phyloP scores from a whole-genome alignment of 2,113 vertebrate genomes.

The Ctenodactylus gundi region DNA sequence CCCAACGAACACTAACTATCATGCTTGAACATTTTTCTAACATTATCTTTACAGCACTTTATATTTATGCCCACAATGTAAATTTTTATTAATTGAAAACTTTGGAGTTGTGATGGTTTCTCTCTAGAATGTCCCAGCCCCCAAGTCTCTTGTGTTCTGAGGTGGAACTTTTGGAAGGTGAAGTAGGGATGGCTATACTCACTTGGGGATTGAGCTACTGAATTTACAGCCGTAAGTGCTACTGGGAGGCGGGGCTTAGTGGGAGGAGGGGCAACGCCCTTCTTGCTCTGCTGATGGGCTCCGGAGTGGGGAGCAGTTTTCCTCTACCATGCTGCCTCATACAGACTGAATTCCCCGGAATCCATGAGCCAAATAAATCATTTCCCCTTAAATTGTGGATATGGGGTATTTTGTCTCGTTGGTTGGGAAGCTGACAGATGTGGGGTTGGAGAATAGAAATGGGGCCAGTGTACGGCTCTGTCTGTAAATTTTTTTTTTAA shows the following conservation, averaged over 20 bases:
- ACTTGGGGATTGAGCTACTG: too few relatives aligned
- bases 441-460: background rate
- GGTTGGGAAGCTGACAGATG: background rate
- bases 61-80: background rate
- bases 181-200: too few relatives aligned
- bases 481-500: background rate
- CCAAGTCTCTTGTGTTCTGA: background rate
- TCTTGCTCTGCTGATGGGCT: background rate
- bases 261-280: background rate
- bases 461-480: background rate
- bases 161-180: background rate
- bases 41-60: background rate
- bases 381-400: background rate
- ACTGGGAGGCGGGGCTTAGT: background rate
- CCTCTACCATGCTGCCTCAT: background rate
- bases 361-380: background rate
- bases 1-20: background rate
- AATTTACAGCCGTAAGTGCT: background rate
- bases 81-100: background rate
- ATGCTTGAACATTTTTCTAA: background rate
- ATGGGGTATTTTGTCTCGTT: background rate
- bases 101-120: background rate
- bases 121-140: background rate
- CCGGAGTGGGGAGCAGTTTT: background rate
- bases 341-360: background rate